Base-by-base conservation (phyloP, 2,113 vertebrate species). In the Oryzias curvinotus region DNA sequence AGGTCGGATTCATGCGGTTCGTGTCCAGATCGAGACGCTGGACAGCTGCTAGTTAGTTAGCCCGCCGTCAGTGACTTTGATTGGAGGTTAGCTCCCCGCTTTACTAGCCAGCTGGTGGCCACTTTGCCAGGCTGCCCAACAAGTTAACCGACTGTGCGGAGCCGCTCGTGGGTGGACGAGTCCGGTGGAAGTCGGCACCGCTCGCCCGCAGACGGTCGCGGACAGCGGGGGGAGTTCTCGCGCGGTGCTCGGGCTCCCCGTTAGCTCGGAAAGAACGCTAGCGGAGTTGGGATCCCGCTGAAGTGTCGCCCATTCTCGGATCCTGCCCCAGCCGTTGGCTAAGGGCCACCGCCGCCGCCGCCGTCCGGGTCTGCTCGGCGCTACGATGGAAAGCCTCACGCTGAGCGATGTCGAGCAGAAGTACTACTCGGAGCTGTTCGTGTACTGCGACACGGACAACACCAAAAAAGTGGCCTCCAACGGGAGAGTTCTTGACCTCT, bases 361-460 rank as follows among this genome's bases (percentile, higher is more conserved):
- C n/a, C 61, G 69, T 67, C 73, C 57, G 13, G 68, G 54, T 43
- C 49, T 55, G 47, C 50, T 67, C 55, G 67, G 78, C 73, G 58
- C 77, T 57, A 90, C 74, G 58, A 98, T 98, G 96, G 96, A 98
- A 90, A 95, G 95, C 88, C 92, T 96, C 83, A 96, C 96, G 85
- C 85, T 98, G 84, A 98, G 89, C 81, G 96, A 98, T 66, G 91
- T 94, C 67, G 96, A 98, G 91, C 96, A 98, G 92, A 97, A 95
- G 81, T 98, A 97, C 76, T 98, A 97, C 85, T 96, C 95, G 84
- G 96, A 98, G 60, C 89, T 98, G 83, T 98, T 98, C 91, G 87
- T 93, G 41, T 97, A 96, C 92, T 98, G 96, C 93, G 96, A 98
- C 92, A 95, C 95, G 77, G 96, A 98, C 85, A 96, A 95, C 92